phyloP scores from a whole-genome alignment of 2,113 vertebrate species.

The Strix uralensis region DNA sequence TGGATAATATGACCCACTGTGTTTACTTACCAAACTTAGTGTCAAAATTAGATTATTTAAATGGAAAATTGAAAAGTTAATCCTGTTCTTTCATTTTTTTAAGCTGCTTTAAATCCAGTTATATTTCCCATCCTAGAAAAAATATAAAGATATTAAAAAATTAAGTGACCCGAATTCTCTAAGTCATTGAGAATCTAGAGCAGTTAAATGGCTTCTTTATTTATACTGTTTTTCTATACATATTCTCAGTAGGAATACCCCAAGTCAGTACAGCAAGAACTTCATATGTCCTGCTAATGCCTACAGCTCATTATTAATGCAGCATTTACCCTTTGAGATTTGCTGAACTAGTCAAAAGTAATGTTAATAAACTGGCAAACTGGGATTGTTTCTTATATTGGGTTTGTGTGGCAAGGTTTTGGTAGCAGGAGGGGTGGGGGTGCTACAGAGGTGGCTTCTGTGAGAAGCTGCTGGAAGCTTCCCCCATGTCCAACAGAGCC shows the following conservation, averaged over 20 bases:
- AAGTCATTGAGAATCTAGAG: background rate
- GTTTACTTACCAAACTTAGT: background rate
- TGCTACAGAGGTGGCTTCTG: too few species aligned
- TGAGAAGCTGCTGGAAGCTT: too few species aligned
- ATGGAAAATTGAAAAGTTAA: background rate
- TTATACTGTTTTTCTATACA: background rate
- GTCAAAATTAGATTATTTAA: background rate
- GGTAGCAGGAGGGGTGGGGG: too few species aligned
- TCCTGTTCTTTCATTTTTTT: background rate
- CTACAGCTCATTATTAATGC: background rate
- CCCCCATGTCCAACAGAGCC: too few species aligned
- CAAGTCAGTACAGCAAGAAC: background rate
- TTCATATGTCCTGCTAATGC: background rate
- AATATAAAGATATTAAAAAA: background rate
- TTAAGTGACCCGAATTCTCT: background rate
- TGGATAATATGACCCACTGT: background rate
- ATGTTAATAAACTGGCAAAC: background rate
- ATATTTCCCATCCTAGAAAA: background rate
- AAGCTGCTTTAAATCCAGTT: background rate
- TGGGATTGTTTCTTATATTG: background rate
- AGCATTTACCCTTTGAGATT: background rate
- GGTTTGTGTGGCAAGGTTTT: too few species aligned
- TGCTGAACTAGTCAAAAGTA: conserved; percentile 20
- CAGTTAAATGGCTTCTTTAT: background rate
- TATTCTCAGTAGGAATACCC: background rate